Base-by-base conservation (phyloP, 2,797 vertebrate species). In the Enteromius viviparus region DNA sequence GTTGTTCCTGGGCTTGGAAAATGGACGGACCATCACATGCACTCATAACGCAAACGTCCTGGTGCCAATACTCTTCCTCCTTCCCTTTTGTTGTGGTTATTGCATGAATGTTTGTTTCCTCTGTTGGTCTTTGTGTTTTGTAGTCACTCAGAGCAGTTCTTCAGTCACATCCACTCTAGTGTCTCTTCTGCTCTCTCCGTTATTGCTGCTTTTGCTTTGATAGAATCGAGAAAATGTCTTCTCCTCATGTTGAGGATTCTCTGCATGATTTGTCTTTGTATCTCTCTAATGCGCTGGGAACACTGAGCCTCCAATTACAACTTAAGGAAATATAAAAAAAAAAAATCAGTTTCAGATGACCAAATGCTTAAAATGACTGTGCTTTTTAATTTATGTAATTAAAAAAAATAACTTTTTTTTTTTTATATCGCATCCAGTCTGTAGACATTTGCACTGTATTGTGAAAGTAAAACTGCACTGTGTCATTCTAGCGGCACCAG, bases 121-220 rank as follows among this genome's bases (percentile, higher is more conserved):
- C 49, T 75, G 11, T 86, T 71, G 84, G 69, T 86, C 66, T 76
- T 89, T 60, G 80, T 88, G 85, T 88, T 70, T 89, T 88, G 85
- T 94, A 96, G 97, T 96, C 89, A 96, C 94, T 89, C 93, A 96
- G 92, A 96, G 97, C 92, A 94, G 95, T 90, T 96, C 95, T 89
- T 95, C 96, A 85, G 89, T 96, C 85, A 95, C 96, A 90, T 96
- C 92, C 92, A 95, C 96, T 89, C 92, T 96, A 51, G 71, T 81
- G 69, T 87, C 62, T 3, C 47, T 86, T 64, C 82, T 86, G 76
- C 66, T 81, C 47, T 84, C 84, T 49, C 71, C 84, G 42, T 85
- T 88, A 58, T 47, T 88, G 79, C 75, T 86, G 83, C 80, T 85
- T n/a, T 51, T 88, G 86, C 84, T 87, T 84, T 88, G 84, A 88